A percentile compares a stretch with the other conserved stretches of the same genome.
These are phyloP conservation scores for Tuberolachnus salignus DNA, from an alignment of 2,888 invertebrate species.

Conservation along the genomic window DNA sequence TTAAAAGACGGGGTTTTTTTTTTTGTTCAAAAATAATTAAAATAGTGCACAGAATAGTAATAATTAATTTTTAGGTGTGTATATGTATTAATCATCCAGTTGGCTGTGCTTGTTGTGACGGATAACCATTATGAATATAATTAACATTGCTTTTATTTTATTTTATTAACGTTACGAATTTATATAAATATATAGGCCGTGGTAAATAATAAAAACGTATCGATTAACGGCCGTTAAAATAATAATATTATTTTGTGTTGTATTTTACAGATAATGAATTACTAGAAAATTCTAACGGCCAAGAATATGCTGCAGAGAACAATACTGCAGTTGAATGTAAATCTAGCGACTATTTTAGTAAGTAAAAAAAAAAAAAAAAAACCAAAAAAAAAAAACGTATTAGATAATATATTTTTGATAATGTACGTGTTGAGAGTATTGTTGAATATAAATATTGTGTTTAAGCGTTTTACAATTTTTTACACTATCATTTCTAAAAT, in stretches of 20 bases:
- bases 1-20: too few relatives aligned
- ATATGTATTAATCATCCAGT: neutral
- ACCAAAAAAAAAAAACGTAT: too few relatives aligned
- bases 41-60: too few relatives aligned
- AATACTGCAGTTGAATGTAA: neutral
- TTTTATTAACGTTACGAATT: too few relatives aligned
- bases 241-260: neutral
- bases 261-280: constrained; percentile 18
- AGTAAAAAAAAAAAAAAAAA: too few relatives aligned
- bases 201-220: neutral
- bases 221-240: neutral
- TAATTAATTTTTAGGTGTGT: too few relatives aligned
- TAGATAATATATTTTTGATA: too few relatives aligned
- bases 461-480: too few relatives aligned
- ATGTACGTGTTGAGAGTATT: neutral
- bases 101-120: neutral
- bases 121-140: neutral
- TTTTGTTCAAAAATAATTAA: too few relatives aligned
- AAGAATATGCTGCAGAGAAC: neutral
- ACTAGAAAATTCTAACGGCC: neutral
- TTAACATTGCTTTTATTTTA: neutral
- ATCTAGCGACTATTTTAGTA: constrained; percentile 13
- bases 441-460: too few relatives aligned
- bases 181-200: too few relatives aligned
- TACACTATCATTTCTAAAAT: too few relatives aligned